Conservation (phyloP, 2,113 vertebrate species). For the Sturnus vulgaris region DNA sequence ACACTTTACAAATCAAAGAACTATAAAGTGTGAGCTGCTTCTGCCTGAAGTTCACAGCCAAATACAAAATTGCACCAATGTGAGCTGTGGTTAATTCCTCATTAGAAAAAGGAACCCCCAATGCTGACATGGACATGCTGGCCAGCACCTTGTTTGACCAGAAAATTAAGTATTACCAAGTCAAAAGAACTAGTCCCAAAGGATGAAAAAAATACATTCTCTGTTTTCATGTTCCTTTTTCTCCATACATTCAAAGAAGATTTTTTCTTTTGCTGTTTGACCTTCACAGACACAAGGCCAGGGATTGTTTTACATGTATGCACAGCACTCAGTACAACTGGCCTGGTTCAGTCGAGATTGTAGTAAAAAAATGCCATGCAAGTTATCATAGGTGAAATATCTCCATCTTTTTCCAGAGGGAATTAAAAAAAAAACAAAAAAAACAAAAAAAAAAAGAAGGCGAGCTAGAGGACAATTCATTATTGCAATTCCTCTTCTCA, state of each 20-base stretch:
- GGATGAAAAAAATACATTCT: not conserved
- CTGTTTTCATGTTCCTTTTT: not conserved
- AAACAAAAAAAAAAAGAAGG: too few relatives aligned
- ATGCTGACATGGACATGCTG: accelerated
- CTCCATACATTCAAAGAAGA: not conserved
- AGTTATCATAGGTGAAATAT: not conserved
- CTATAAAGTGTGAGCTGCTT: not conserved
- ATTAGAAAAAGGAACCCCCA: not conserved
- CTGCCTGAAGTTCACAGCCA: not conserved
- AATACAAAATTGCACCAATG: not conserved
- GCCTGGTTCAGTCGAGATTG: not conserved
- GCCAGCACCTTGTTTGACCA: not conserved
- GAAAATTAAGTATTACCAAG: not conserved
- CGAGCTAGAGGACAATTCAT: not conserved
- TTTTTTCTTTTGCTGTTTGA: not conserved
- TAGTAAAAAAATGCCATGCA: not conserved
- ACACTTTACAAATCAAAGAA: not conserved
- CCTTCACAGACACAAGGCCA: not conserved
- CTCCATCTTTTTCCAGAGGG: not conserved
- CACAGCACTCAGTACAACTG: accelerated
- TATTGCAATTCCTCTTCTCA: not conserved
- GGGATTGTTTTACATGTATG: not conserved
- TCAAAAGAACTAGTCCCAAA: not conserved
- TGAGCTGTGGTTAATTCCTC: not conserved
- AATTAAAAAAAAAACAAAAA: not conserved